Percentiles rank a stretch among this genome's conserved stretches.
Evolutionary conservation across 2,888 invertebrate species (phyloP).

Genomic region (Metellina segmentata): DNA sequence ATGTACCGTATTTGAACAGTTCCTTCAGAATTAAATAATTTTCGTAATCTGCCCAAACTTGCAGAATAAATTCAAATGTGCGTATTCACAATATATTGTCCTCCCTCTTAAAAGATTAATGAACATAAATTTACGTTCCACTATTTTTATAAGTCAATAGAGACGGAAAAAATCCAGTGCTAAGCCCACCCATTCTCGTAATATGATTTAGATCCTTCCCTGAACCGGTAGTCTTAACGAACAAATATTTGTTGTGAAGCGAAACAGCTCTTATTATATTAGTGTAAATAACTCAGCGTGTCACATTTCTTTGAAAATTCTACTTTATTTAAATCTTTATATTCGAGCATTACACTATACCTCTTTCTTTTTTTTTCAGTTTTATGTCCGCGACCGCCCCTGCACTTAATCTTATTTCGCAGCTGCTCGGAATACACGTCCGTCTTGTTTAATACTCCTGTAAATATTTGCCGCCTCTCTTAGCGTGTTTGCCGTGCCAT

Average conservation of each 20-base stretch:
- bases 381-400: neutral
- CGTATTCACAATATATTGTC: too few species aligned
- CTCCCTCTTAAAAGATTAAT: too few species aligned
- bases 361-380: slow-evolving; percentile 4
- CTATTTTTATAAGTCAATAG: neutral
- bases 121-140: too few species aligned
- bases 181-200: neutral
- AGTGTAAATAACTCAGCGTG: slow-evolving; percentile 23
- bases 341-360: neutral
- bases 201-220: neutral
- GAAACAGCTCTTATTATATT: slow-evolving; percentile 24
- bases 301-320: neutral
- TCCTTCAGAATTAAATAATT: too few species aligned
- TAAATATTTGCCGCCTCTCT: slow-evolving; percentile 60
- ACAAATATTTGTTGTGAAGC: slow-evolving; percentile 43
- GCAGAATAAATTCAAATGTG: too few species aligned
- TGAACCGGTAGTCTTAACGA: neutral
- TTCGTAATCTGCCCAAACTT: too few species aligned
- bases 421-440: slow-evolving; percentile 41
- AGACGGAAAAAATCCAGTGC: neutral
- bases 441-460: slow-evolving; percentile 44
- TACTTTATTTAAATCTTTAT: slow-evolving; percentile 29
- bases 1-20: too few species aligned
- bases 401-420: slow-evolving; percentile 51
- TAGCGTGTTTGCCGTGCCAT: slow-evolving; percentile 44